Conservation (phyloP, 2,797 vertebrate species). For the Lophotriccus pileatus region DNA sequence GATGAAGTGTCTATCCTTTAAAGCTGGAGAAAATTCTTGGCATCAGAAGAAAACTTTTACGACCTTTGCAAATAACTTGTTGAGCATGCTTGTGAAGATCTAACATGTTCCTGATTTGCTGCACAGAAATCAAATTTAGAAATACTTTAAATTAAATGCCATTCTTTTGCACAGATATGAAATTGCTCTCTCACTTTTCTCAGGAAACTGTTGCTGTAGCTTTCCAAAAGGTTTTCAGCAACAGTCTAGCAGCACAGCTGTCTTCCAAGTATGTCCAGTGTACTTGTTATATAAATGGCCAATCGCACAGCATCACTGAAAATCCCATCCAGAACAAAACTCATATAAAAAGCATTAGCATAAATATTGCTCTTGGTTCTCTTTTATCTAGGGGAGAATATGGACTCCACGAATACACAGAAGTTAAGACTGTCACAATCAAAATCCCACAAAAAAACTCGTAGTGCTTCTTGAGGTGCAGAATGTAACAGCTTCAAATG, state of each 20-base stretch:
- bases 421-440: constrained; percentile 87
- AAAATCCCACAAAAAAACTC: constrained; percentile 89
- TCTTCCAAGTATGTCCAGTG: not conserved
- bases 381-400: constrained; percentile 82
- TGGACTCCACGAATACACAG: constrained; percentile 86
- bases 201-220: not conserved
- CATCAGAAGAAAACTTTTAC: not conserved
- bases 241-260: not conserved
- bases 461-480: constrained; percentile 52
- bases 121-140: not conserved
- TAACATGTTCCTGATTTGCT: not conserved
- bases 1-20: not conserved
- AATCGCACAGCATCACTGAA: not conserved
- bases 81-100: not conserved
- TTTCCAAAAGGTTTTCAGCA: not conserved
- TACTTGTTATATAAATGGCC: not conserved
- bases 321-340: not conserved
- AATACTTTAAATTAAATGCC: not conserved
- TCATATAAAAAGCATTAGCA: not conserved
- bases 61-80: not conserved
- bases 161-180: not conserved
- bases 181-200: not conserved
- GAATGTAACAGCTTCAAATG: not conserved
- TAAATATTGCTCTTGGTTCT: not conserved
- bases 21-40: not conserved